Evolutionary conservation across 1,140 invertebrate genomes (phyloP), one percentile per base, ranked within the genome.

Genomic region (Cydia splendana): DNA sequence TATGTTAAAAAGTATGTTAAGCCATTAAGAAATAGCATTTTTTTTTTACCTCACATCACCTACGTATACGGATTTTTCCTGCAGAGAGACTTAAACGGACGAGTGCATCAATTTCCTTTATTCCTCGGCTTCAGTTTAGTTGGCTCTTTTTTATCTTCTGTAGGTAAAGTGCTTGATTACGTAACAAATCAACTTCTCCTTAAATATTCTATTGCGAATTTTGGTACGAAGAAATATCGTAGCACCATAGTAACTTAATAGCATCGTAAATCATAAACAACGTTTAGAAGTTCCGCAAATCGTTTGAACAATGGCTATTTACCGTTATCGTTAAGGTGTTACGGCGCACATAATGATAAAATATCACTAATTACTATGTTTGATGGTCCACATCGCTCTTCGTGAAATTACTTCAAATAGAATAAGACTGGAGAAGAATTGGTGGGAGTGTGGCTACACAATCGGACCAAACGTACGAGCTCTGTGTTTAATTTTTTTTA

Each of bases 341-440:
- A 57, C 53, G n/a, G n/a, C 53, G 53, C 53, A 15, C 53, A 9
- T 57, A 62, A 62, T 62, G 57, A 62, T 62, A 24, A 62, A 62
- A 62, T 62, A 62, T 62, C 57, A 24, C 57, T 62, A 62, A 62
- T 62, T 62, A 62, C 57, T 12, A 62, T 62, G 57, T 62, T 24
- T 62, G 57, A 62, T 62, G 57, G 7, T 24, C 57, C 57, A 62
- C 57, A 62, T 62, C 57, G 20, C 57, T 62, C 57, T 62, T 24
- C 7, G 57, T 62, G 20, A 62, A 62, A 62, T 62, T 62, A 62
- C 57, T 24, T 62, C 18, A 62, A 62, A 62, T 62, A 62, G 57
- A 62, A 62, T 62, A 24, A 57, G 57, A 9, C 15, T 57, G 4
- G 7, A 24, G 57, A 62, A 3, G 57, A 62, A 24, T 62, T 12